Evolutionary conservation across 2,113 vertebrate species (phyloP).

Genomic region (Chionomys nivalis): DNA sequence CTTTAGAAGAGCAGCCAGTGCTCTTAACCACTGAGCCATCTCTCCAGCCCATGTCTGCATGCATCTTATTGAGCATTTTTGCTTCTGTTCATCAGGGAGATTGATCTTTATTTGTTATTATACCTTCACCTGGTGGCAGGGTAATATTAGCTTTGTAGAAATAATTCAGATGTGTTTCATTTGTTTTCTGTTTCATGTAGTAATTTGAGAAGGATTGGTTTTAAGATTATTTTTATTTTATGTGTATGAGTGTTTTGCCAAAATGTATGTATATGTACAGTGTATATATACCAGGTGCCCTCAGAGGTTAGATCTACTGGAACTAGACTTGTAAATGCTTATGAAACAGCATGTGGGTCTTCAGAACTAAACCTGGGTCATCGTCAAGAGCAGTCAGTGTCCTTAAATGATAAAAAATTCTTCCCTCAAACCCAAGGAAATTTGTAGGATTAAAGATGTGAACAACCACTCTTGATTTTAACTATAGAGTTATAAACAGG

Average conservation of each 20-base stretch:
- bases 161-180: background rate
- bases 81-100: background rate
- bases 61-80: background rate
- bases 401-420: background rate
- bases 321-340: background rate
- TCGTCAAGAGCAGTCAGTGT: background rate
- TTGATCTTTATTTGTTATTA: background rate
- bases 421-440: background rate
- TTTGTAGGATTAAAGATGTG: background rate
- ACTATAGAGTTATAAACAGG: background rate
- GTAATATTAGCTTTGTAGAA: background rate
- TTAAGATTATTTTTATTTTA: background rate
- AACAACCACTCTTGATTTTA: constrained; percentile 11
- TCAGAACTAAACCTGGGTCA: background rate
- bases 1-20: too few species aligned
- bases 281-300: background rate
- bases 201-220: background rate
- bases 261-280: background rate
- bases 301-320: background rate
- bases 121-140: background rate
- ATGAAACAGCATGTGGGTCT: background rate
- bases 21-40: too few species aligned
- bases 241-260: background rate
- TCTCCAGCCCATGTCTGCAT: too few species aligned
- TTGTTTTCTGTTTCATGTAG: background rate